Evolutionary conservation across 1,140 invertebrate genomes (phyloP), one percentile per base, ranked within the genome.

Genomic region (Mercenaria mercenaria): DNA sequence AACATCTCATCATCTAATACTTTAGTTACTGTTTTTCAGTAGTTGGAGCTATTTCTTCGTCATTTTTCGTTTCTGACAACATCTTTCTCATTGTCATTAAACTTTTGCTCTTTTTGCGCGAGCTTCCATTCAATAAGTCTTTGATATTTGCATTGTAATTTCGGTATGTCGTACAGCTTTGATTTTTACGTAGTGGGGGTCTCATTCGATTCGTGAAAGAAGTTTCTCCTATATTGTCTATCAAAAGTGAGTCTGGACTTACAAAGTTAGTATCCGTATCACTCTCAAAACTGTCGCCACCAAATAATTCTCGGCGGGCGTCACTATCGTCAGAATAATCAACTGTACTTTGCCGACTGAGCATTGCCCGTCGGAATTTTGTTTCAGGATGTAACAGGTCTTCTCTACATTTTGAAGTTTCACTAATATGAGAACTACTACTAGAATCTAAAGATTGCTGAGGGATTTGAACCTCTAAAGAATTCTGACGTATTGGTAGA

Each of bases 31-130:
- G 43, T 52, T 41, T 85, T 41, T 85, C 83, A 11, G 34, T 69
- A 6, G 76, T 85, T 74, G 83, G 83, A 0, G 83, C 76, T 52
- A 85, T 85, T 76, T 85, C 83, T n/a, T 85, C 83, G 41, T 85
- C 64, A 52, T 72, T 85, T 76, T 69, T 85, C 11, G 61, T 85
- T 29, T 85, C 83, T 59, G 61, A 67, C n/a, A n/a, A n/a, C n/a
- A n/a, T n/a, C n/a, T n/a, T n/a, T n/a, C n/a, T n/a, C n/a, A n/a
- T n/a, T n/a, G n/a, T n/a, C n/a, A n/a, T n/a, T n/a, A n/a, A n/a
- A n/a, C n/a, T n/a, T n/a, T n/a, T n/a, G n/a, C n/a, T 85, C 39
- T 85, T 85, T 23, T 76, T 72, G 11, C 83, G 50, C 39, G 52
- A 37, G 23, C 39, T 15, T 20, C 26, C 29, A 20, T 81, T 81